These are phyloP conservation scores for Yponomeuta malinellus DNA, from an alignment of 2,888 invertebrate species.

Conservation along the genomic window DNA sequence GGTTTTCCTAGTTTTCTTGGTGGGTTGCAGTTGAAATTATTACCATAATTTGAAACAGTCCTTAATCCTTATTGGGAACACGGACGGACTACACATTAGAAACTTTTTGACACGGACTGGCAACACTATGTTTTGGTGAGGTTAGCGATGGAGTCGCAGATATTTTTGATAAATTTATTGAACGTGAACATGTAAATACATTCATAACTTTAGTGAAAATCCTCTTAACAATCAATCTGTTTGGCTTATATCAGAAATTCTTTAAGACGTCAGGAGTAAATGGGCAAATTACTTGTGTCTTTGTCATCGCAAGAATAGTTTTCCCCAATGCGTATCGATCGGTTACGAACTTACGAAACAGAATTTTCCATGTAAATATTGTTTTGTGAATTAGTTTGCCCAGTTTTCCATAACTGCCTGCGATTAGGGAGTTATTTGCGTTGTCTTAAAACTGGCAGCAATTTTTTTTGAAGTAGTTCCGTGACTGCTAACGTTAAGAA, in stretches of 20 bases:
- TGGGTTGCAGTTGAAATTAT: too few relatives aligned
- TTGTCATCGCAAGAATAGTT: conserved; percentile 63
- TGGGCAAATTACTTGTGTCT: conserved; percentile 39
- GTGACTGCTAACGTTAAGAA: conserved; percentile 33
- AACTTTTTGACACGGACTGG: neutral
- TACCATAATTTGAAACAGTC: too few relatives aligned
- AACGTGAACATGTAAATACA: conserved; percentile 41
- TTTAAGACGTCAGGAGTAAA: neutral
- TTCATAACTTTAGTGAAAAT: conserved; percentile 28
- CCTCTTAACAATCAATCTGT: conserved; percentile 6
- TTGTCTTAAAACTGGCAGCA: neutral
- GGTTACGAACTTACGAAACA: conserved; percentile 74
- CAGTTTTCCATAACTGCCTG: neutral
- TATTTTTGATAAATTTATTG: conserved; percentile 50
- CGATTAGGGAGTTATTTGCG: conserved; percentile 10
- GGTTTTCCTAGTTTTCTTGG: too few relatives aligned
- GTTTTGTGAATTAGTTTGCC: conserved; percentile 29
- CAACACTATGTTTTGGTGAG: conserved; percentile 39
- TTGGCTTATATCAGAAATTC: neutral
- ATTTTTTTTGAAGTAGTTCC: conserved; percentile 12
- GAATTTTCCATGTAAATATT: conserved; percentile 41
- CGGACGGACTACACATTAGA: too few relatives aligned
- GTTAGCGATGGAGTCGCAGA: conserved; percentile 59
- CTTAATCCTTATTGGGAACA: too few relatives aligned
- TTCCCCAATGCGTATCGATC: conserved; percentile 62